phyloP scores from a whole-genome alignment of 2,797 vertebrate genomes.

The Coregonus sp. region DNA sequence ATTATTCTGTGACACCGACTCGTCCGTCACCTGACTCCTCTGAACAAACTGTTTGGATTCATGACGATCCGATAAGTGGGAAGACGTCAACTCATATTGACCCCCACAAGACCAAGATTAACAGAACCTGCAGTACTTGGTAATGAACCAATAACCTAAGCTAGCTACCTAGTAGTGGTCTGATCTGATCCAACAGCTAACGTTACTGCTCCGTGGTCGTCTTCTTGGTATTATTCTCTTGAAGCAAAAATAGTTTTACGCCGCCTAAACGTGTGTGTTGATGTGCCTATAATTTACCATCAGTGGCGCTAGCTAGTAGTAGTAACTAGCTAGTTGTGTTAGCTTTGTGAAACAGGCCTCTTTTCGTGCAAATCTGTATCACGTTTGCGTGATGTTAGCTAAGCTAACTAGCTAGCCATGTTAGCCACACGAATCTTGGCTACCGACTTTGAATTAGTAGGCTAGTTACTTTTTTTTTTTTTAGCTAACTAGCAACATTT shows the following conservation, averaged over 20 bases:
- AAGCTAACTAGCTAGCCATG: background rate
- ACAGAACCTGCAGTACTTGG: background rate
- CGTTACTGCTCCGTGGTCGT: too few relatives aligned
- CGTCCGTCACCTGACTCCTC: conserved; percentile 19
- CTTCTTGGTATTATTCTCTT: too few relatives aligned
- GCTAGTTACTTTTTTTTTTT: too few relatives aligned
- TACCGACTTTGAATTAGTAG: background rate
- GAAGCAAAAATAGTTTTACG: too few relatives aligned
- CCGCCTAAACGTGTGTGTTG: too few relatives aligned
- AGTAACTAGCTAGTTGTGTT: background rate
- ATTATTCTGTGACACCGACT: conserved; percentile 9
- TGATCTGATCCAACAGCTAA: too few relatives aligned
- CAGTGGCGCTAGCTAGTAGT: background rate
- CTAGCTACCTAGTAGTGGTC: background rate
- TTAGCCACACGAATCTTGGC: background rate
- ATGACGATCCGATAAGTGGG: conserved; percentile 27
- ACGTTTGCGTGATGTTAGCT: too few relatives aligned
- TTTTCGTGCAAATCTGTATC: too few relatives aligned
- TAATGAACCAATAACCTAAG: conserved; percentile 6
- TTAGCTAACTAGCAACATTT: background rate
- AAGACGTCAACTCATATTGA: background rate
- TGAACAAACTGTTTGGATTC: conserved; percentile 21
- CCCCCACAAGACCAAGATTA: background rate
- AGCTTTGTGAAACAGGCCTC: too few relatives aligned
- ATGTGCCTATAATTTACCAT: too few relatives aligned